Percentiles rank a stretch among this genome's conserved stretches.
Conservation (phyloP, 2,113 vertebrate genomes). For the Pterocles burchelli region DNA sequence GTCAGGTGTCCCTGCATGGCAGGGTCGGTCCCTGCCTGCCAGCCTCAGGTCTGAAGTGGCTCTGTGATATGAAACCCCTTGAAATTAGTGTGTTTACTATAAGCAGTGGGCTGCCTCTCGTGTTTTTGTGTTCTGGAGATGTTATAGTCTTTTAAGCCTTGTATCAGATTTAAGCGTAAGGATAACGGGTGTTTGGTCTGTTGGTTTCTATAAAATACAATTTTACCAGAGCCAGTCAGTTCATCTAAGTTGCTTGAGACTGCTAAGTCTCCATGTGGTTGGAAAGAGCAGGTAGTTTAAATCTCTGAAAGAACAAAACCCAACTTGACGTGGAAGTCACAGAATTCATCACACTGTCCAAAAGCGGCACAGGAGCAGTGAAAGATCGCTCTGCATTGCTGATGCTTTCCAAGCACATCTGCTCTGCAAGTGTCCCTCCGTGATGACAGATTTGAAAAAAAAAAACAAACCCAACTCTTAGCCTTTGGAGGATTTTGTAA, state of each 20-base stretch:
- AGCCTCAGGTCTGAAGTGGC: background rate
- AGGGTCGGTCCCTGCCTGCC: background rate
- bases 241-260: background rate
- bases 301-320: background rate
- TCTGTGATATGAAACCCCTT: background rate
- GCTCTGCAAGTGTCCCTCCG: conserved; percentile 20
- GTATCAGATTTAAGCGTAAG: background rate
- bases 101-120: background rate
- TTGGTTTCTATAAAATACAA: background rate
- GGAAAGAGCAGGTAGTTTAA: background rate
- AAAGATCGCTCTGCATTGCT: background rate
- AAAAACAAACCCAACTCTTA: background rate
- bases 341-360: background rate
- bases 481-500: background rate
- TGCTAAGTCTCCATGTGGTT: background rate
- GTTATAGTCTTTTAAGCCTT: background rate
- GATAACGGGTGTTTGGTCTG: background rate
- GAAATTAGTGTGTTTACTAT: background rate
- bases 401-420: conserved; percentile 41
- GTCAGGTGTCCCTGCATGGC: background rate
- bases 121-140: background rate
- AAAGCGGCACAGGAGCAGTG: background rate
- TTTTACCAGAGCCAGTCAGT: background rate
- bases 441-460: background rate
- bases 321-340: background rate